A percentile compares a stretch with the other conserved stretches of the same genome.
Evolutionary conservation across 2,888 invertebrate genomes (phyloP).

Genomic region (Pammene aurita): DNA sequence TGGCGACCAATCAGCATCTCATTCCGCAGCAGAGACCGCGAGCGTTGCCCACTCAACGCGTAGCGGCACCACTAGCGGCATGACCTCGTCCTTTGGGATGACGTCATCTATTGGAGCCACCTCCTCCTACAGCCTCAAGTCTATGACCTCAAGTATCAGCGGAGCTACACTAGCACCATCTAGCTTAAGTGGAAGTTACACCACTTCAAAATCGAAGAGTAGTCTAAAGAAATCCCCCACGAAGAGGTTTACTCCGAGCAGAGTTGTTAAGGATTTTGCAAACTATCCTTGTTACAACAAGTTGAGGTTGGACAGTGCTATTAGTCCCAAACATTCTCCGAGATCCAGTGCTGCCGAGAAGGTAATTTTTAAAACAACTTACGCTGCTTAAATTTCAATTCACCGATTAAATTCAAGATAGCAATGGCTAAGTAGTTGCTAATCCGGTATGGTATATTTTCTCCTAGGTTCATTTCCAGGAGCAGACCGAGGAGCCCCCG

Average conservation of each 20-base stretch:
- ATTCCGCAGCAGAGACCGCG: conserved; percentile 63
- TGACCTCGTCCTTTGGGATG: conserved; percentile 71
- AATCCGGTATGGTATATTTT: conserved; percentile 30
- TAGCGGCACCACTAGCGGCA: conserved; percentile 62
- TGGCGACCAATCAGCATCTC: conserved; percentile 64
- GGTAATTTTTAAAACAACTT: conserved; percentile 49
- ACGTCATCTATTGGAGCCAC: conserved; percentile 71
- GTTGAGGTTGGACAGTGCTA: conserved; percentile 75
- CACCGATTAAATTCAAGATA: neutral
- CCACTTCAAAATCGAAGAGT: conserved; percentile 73
- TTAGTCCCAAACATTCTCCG: conserved; percentile 78
- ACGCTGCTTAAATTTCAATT: neutral
- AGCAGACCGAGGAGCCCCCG: conserved; percentile 61
- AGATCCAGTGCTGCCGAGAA: conserved; percentile 66
- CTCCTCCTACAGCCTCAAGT: conserved; percentile 74
- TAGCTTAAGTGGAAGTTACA: conserved; percentile 70
- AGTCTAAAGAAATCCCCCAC: conserved; percentile 74
- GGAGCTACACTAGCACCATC: conserved; percentile 74
- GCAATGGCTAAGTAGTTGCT: neutral
- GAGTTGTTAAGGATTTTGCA: conserved; percentile 63
- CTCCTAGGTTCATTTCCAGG: conserved; percentile 76
- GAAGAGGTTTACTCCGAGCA: conserved; percentile 70
- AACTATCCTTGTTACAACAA: conserved; percentile 77
- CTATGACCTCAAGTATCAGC: conserved; percentile 68
- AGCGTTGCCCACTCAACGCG: conserved; percentile 70